These are phyloP conservation scores for Lottia scabra DNA, from an alignment of 2,888 invertebrate species.

Conservation along the genomic window DNA sequence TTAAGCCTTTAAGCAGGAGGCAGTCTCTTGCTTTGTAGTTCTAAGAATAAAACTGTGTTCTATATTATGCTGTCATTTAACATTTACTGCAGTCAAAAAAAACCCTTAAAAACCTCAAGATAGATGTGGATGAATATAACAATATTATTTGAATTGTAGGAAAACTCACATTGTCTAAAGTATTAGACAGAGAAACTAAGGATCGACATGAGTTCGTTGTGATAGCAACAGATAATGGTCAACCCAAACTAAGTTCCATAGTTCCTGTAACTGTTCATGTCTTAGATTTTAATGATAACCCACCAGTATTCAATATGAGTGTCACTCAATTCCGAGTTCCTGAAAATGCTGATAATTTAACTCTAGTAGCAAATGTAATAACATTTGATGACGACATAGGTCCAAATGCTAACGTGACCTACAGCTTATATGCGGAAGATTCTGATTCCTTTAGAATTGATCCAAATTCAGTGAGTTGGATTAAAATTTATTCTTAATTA, in stretches of 20 bases:
- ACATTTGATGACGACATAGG: slow-evolving; percentile 78
- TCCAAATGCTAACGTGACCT: slow-evolving; percentile 76
- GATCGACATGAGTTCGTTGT: slow-evolving; percentile 40
- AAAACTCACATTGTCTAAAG: slow-evolving; percentile 68
- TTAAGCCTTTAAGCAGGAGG: no score
- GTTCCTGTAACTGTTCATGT: slow-evolving; percentile 71
- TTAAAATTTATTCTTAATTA: no score
- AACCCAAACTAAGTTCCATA: slow-evolving; percentile 44
- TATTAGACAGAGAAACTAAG: slow-evolving; percentile 73
- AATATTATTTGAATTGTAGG: slow-evolving; percentile 40
- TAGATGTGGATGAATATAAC: no score
- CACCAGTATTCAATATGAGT: slow-evolving; percentile 71
- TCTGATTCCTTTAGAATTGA: slow-evolving; percentile 80
- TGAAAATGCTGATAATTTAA: slow-evolving; percentile 46
- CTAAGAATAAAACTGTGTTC: no score
- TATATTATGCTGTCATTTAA: no score
- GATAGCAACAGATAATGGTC: slow-evolving; percentile 51
- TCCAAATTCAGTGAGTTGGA: slow-evolving; percentile 43
- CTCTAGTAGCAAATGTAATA: slow-evolving; percentile 76
- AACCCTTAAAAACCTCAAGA: no score
- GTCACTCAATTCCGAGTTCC: slow-evolving; percentile 28
- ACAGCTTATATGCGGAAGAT: slow-evolving; percentile 81
- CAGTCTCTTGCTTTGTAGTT: no score
- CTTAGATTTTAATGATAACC: slow-evolving; percentile 59
- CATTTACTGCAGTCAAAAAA: no score